Conservation (phyloP, 2,888 invertebrate genomes). For the Cheilosia urbana region DNA sequence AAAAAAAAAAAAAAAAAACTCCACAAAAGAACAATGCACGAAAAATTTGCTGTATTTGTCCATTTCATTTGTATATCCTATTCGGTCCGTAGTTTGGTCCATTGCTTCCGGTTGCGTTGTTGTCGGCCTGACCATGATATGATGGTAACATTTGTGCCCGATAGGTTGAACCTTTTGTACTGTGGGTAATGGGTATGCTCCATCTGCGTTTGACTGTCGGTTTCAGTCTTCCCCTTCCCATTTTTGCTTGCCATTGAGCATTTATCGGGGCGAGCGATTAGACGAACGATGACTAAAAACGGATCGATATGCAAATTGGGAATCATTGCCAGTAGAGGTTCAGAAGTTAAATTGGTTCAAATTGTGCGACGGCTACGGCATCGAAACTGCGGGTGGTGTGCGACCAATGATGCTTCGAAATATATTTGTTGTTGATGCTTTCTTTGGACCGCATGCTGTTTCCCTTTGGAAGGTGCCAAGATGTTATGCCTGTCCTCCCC, state of each 20-base stretch:
- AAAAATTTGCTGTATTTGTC: slow-evolving; percentile 44
- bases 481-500: slow-evolving; percentile 14
- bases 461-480: slow-evolving; percentile 34
- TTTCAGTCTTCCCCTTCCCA: slow-evolving; percentile 11
- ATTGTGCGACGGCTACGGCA: slow-evolving; percentile 31
- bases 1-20: not conserved
- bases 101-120: slow-evolving; percentile 51
- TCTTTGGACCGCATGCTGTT: slow-evolving; percentile 12
- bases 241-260: slow-evolving; percentile 46
- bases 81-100: not conserved
- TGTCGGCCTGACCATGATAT: slow-evolving; percentile 65
- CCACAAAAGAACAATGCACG: not conserved
- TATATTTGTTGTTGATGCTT: not conserved
- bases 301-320: slow-evolving; percentile 72
- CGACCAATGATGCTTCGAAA: slow-evolving; percentile 34
- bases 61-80: slow-evolving; percentile 44
- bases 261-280: slow-evolving; percentile 55
- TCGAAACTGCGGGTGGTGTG: slow-evolving; percentile 57
- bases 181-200: slow-evolving; percentile 1
- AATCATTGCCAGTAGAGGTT: slow-evolving; percentile 54
- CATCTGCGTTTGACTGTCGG: slow-evolving; percentile 68
- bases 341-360: slow-evolving; percentile 70
- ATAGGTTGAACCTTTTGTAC: slow-evolving; percentile 62
- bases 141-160: slow-evolving; percentile 67
- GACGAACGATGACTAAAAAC: slow-evolving; percentile 43